Conservation (phyloP, 2,113 vertebrate species). For the Daphoenositta chrysoptera region DNA sequence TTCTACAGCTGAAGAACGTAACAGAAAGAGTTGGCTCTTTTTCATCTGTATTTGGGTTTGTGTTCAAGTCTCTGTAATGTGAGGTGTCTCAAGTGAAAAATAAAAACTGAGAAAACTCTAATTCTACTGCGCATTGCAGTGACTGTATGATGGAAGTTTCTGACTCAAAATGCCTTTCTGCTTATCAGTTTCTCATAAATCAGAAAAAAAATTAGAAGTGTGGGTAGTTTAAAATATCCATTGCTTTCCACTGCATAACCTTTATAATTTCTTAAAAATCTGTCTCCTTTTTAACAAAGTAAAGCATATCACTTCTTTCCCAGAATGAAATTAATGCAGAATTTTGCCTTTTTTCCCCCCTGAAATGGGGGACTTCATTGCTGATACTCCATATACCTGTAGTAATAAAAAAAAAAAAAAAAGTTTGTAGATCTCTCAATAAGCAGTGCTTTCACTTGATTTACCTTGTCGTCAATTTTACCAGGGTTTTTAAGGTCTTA, state of each 20-base stretch:
- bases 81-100: not conserved
- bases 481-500: not conserved
- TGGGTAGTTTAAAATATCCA: not conserved
- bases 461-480: not conserved
- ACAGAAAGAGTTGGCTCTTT: not conserved
- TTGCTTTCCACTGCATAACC: not conserved
- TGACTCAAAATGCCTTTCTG: not conserved
- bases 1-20: not conserved
- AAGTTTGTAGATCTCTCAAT: rapidly evolving
- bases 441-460: not conserved
- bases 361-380: not conserved
- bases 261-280: not conserved
- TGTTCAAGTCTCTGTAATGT: not conserved
- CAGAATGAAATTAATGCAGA: not conserved
- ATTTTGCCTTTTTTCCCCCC: not conserved
- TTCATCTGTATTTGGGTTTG: not conserved
- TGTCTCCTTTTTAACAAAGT: not conserved
- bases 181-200: not conserved
- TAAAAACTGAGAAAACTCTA: not conserved
- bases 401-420: not conserved
- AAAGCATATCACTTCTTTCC: not conserved
- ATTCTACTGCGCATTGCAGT: not conserved
- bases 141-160: not conserved
- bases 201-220: not conserved
- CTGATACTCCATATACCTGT: not conserved